phyloP scores from a whole-genome alignment of 2,888 invertebrate species.

The Mimumesa dahlbomi region DNA sequence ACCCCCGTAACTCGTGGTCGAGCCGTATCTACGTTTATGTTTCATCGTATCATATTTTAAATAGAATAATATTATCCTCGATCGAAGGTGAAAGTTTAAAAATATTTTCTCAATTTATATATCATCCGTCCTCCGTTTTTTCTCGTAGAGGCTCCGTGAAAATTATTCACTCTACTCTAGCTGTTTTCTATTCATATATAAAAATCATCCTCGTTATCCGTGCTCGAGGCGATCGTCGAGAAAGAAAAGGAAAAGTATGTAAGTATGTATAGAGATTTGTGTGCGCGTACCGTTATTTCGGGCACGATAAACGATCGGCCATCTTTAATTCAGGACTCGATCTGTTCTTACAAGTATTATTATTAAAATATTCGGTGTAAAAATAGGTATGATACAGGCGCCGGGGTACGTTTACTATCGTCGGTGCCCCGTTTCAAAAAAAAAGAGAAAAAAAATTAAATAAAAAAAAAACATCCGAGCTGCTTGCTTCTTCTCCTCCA shows the following conservation, averaged over 20 bases:
- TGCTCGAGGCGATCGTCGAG: conserved; percentile 58
- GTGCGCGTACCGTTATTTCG: conserved; percentile 56
- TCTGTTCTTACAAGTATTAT: conserved; percentile 53
- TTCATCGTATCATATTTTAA: too few species aligned
- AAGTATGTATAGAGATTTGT: conserved; percentile 50
- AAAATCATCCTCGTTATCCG: conserved; percentile 46
- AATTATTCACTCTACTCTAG: conserved; percentile 33
- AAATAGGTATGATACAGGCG: conserved; percentile 74
- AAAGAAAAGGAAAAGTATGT: conserved; percentile 33
- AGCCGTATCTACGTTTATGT: too few species aligned
- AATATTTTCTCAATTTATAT: background rate
- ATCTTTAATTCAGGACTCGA: conserved; percentile 16
- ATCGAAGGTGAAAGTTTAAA: background rate
- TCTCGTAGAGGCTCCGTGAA: too few species aligned
- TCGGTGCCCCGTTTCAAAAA: conserved; percentile 31
- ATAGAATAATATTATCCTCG: too few species aligned
- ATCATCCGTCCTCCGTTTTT: background rate
- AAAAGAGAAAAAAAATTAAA: too few species aligned
- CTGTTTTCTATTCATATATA: conserved; percentile 40
- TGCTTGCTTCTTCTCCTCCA: conserved; percentile 10
- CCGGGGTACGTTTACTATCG: conserved; percentile 17
- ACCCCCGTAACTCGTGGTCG: background rate
- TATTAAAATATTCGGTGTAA: conserved; percentile 78
- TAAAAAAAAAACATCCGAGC: conserved; percentile 33
- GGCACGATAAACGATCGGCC: conserved; percentile 36